Conservation (phyloP, 2,888 invertebrate genomes). For the Brenthis ino region DNA sequence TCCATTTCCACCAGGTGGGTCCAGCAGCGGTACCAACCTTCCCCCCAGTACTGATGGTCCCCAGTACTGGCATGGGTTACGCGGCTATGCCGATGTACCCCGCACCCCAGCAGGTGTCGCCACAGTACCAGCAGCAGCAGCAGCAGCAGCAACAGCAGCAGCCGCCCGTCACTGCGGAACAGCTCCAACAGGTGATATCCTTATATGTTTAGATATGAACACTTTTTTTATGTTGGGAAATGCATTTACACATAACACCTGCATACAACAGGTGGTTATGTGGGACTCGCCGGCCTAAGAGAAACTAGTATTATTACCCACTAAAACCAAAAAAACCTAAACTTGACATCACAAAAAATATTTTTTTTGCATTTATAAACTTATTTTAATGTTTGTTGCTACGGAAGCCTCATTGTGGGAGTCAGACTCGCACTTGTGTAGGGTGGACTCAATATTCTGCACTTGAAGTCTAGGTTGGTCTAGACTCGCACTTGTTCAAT, state of each 20-base stretch:
- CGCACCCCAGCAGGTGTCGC: constrained; percentile 51
- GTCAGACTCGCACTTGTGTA: too few relatives aligned
- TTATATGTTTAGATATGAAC: neutral
- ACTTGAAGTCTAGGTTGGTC: too few relatives aligned
- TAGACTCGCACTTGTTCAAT: too few relatives aligned
- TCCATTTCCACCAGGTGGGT: constrained; percentile 58
- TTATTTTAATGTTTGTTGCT: too few relatives aligned
- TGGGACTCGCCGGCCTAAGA: too few relatives aligned
- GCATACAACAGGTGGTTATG: too few relatives aligned
- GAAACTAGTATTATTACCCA: too few relatives aligned
- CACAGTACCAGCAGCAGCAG: constrained; percentile 41
- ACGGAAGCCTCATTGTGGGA: too few relatives aligned
- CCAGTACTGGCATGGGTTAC: constrained; percentile 80
- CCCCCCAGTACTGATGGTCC: constrained; percentile 87
- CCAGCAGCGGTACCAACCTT: constrained; percentile 76
- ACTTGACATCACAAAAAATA: neutral
- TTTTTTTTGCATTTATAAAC: neutral
- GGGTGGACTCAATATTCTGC: too few relatives aligned
- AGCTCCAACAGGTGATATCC: constrained; percentile 63
- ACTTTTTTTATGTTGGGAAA: too few relatives aligned
- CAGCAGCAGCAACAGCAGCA: constrained; percentile 46
- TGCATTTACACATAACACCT: too few relatives aligned
- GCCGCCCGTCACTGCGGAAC: constrained; percentile 60
- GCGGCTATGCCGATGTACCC: constrained; percentile 79
- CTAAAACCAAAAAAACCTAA: too few relatives aligned